Conservation (phyloP, 2,888 invertebrate genomes). For the Cheilosia grossa region DNA sequence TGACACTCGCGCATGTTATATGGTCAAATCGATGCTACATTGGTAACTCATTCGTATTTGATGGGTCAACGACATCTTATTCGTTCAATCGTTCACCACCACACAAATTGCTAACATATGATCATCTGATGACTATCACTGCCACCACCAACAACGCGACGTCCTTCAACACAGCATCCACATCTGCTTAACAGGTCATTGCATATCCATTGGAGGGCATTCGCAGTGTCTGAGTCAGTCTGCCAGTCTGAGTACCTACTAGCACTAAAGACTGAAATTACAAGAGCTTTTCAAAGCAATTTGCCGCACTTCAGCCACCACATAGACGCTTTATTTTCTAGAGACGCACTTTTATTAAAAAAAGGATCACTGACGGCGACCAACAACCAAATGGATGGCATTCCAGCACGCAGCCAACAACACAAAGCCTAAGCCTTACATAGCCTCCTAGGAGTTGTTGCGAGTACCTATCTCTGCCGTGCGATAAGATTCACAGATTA, state of each 20-base stretch:
- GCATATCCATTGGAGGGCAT: constrained; percentile 6
- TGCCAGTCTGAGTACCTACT: neutral
- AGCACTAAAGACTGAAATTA: neutral
- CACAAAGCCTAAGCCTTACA: constrained; percentile 4
- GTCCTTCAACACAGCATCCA: constrained; percentile 11
- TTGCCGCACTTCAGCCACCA: neutral
- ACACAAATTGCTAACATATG: no score
- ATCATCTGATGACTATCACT: no score
- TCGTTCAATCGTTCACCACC: no score
- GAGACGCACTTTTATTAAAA: neutral
- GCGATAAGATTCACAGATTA: no score
- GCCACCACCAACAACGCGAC: no score
- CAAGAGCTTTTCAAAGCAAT: neutral
- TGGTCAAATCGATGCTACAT: no score
- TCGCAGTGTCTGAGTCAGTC: neutral
- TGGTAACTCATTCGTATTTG: no score
- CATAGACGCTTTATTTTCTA: neutral
- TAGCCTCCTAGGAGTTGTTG: neutral
- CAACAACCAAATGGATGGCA: constrained; percentile 7
- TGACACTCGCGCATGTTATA: no score
- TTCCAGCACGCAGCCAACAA: constrained; percentile 17
- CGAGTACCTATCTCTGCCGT: no score
- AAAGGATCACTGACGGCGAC: neutral
- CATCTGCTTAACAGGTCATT: neutral
- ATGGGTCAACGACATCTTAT: no score